phyloP scores from a whole-genome alignment of 1,140 invertebrate species.

The Eufriesea mexicana region DNA sequence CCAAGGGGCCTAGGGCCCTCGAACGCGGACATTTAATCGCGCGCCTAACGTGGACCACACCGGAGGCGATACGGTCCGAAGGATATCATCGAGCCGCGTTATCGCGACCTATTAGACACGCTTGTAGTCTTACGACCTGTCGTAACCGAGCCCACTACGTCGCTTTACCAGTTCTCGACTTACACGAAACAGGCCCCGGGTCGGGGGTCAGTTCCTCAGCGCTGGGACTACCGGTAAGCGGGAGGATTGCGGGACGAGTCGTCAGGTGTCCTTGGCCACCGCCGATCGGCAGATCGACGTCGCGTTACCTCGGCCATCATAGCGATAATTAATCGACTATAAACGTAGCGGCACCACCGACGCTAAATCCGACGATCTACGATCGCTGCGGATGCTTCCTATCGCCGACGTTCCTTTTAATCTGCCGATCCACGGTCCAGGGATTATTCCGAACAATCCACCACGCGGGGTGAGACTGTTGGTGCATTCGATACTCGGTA shows the following conservation, averaged over 20 bases:
- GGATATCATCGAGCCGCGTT: slow-evolving; percentile 74
- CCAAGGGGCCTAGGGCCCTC: slow-evolving; percentile 11
- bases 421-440: not conserved
- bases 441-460: no score
- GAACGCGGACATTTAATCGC: slow-evolving; percentile 63
- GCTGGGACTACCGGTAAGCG: slow-evolving; percentile 35
- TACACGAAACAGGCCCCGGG: slow-evolving; percentile 56
- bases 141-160: slow-evolving; percentile 70
- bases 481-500: no score
- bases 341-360: slow-evolving; percentile 31
- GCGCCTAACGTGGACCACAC: slow-evolving; percentile 72
- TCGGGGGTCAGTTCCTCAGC: slow-evolving; percentile 56
- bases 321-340: slow-evolving; percentile 59
- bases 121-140: slow-evolving; percentile 73
- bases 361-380: slow-evolving; percentile 33
- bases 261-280: slow-evolving; percentile 67
- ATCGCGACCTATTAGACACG: slow-evolving; percentile 76
- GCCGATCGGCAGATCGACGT: slow-evolving; percentile 52
- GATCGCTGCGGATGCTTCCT: not conserved
- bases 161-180: slow-evolving; percentile 67
- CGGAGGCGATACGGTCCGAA: slow-evolving; percentile 66
- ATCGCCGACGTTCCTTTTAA: not conserved
- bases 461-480: no score
- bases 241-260: no score
- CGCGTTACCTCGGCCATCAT: slow-evolving; percentile 1